Conservation (phyloP, 2,888 invertebrate species). For the Pycnomerus fuliginosus region DNA sequence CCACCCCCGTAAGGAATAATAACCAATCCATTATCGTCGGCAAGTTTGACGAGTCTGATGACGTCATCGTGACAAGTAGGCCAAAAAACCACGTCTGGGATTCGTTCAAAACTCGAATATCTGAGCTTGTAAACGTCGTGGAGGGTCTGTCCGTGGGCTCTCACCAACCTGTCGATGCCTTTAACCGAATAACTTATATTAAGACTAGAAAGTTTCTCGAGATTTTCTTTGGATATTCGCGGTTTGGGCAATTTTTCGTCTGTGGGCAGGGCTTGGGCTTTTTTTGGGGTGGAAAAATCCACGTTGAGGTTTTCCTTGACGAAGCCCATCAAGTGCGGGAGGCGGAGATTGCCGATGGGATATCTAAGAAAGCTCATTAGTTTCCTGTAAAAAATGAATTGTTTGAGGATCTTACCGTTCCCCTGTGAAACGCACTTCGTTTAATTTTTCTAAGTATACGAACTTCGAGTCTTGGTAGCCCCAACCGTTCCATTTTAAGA, state of each 20-base stretch:
- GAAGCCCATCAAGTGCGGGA: slow-evolving; percentile 84
- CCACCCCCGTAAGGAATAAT: slow-evolving; percentile 83
- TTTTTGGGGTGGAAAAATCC: slow-evolving; percentile 56
- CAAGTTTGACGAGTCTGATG: slow-evolving; percentile 73
- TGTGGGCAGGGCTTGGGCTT: slow-evolving; percentile 58
- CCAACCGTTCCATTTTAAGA: slow-evolving; percentile 99
- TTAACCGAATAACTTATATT: slow-evolving; percentile 67
- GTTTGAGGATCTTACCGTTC: no score
- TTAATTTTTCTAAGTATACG: slow-evolving; percentile 61
- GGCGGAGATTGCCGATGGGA: slow-evolving; percentile 66
- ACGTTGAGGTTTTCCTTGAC: slow-evolving; percentile 72
- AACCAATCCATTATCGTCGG: slow-evolving; percentile 72
- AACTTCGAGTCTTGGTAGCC: slow-evolving; percentile 97
- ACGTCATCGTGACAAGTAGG: slow-evolving; percentile 87
- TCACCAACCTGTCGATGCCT: slow-evolving; percentile 79
- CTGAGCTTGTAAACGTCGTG: slow-evolving; percentile 83
- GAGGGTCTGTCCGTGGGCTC: slow-evolving; percentile 92
- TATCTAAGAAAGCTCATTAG: slow-evolving; percentile 71
- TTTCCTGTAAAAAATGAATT: no score
- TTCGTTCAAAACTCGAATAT: slow-evolving; percentile 71
- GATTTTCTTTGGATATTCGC: slow-evolving; percentile 61
- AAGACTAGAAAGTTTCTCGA: slow-evolving; percentile 58
- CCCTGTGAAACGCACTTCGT: slow-evolving; percentile 76
- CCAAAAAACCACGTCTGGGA: slow-evolving; percentile 95
- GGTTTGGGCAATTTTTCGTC: slow-evolving; percentile 65